Percentiles rank a stretch among this genome's conserved stretches.
Evolutionary conservation across 2,797 vertebrate species (phyloP).

Genomic region (Aphelocoma californica): DNA sequence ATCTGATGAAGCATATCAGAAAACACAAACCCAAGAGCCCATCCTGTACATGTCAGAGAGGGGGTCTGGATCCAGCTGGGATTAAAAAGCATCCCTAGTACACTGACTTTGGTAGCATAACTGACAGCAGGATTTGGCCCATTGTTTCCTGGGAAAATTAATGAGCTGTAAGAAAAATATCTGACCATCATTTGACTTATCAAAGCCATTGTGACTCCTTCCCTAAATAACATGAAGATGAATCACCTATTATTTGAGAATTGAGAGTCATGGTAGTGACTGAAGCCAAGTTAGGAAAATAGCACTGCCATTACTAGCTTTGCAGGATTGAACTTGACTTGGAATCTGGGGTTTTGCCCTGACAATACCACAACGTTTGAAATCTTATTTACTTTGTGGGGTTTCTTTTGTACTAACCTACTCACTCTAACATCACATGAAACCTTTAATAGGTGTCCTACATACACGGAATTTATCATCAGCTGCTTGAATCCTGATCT

Average conservation of each 20-base stretch:
- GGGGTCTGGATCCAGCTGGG: background rate
- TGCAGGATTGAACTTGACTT: conserved; percentile 73
- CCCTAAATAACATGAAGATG: conserved; percentile 65
- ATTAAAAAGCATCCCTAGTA: conserved; percentile 7
- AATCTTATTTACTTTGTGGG: conserved; percentile 59
- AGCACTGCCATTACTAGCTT: conserved; percentile 32
- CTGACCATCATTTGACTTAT: conserved; percentile 71
- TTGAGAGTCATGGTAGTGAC: conserved; percentile 58
- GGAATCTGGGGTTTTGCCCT: conserved; percentile 64
- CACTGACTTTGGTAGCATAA: background rate
- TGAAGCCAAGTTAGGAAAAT: conserved; percentile 58
- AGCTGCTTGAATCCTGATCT: conserved; percentile 15
- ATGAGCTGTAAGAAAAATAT: conserved; percentile 60
- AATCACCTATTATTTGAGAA: conserved; percentile 69
- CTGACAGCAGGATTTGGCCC: conserved; percentile 38
- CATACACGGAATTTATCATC: background rate
- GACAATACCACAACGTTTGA: conserved; percentile 51
- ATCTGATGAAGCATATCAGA: background rate
- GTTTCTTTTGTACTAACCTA: conserved; percentile 62
- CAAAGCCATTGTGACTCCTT: conserved; percentile 62
- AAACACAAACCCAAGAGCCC: background rate
- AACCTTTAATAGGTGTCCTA: conserved; percentile 22
- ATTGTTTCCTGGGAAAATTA: conserved; percentile 56
- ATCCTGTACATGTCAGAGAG: background rate
- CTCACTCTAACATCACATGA: conserved; percentile 33